Base-by-base conservation (phyloP, 2,113 vertebrate species). In the Pachycephala philippinensis region DNA sequence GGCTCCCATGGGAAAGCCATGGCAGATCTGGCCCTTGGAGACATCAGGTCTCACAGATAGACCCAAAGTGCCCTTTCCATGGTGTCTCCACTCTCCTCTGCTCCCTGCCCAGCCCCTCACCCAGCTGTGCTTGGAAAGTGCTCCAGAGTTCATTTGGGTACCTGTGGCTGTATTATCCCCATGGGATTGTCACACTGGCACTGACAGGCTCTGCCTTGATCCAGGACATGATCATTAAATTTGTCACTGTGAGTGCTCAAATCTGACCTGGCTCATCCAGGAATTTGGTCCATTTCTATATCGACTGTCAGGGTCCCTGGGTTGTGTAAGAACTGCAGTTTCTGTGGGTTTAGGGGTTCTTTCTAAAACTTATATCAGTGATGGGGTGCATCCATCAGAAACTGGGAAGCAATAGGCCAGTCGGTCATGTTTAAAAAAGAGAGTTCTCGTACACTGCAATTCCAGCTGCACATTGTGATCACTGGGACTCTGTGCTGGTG, bases 121-220 rank as follows among this genome's bases (percentile, higher is more conserved):
- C 17, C 19, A 13, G 31, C 53, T 80, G 2, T 6, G 9, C 10
- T 2, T 40, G 26, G 35, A 63, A 66, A 86, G 71, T 21, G 37
- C 47, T 47, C 31, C n/a, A 50, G 68, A 28, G 33, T 28, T 80
- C 27, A 15, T 49, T 44, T 40, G 37, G 16, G 15, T 45, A 15
- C 35, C 69, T 0, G 0, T 2, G 23, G n/a, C 28, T 65, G 13
- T 20, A 6, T 40, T 15, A 28, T 31, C n/a, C 19, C 44, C 23
- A 3, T 7, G 54, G 64, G 18, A 21, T 13, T 19, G 42, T 64
- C 64, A 50, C 10, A 0, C 2, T 52, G 65, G 21, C 56, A 35
- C 45, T 3, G 17, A 24, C 15, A 16, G n/a, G 20, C 42, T 56
- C 66, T 39, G 49, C 53, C 49, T 24, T 10, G 10, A 22, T 16